Conservation (phyloP, 2,888 invertebrate species). For the Amaurobius ferox region DNA sequence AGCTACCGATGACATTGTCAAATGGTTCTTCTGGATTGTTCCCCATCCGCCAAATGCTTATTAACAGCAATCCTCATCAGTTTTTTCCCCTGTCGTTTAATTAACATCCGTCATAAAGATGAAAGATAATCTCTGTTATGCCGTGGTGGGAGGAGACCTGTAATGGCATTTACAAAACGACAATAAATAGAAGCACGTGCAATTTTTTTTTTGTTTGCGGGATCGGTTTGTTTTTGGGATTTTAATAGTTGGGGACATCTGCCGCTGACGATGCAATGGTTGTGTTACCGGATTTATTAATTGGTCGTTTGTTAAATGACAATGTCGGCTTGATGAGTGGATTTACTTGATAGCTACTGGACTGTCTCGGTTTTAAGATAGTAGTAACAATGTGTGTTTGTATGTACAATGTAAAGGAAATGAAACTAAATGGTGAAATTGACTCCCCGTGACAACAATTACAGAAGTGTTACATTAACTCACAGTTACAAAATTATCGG, state of each 20-base stretch:
- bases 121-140: background rate
- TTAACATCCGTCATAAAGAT: conserved; percentile 2
- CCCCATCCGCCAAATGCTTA: background rate
- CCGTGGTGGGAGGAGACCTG: background rate
- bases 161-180: background rate
- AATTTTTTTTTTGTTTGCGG: background rate
- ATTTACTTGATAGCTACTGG: background rate
- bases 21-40: background rate
- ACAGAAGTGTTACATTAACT: no score
- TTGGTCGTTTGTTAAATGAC: background rate
- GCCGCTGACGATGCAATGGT: background rate
- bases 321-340: background rate
- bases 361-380: no score
- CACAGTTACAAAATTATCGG: no score
- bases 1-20: background rate
- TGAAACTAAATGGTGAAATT: no score
- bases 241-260: background rate
- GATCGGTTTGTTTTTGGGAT: background rate
- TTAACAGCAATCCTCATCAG: background rate
- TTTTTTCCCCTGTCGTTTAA: conserved; percentile 1
- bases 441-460: no score
- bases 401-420: no score
- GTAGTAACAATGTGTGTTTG: no score
- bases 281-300: background rate
- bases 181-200: conserved; percentile 2